Base-by-base conservation (phyloP, 2,113 vertebrate species). In the Leucosticte australis region DNA sequence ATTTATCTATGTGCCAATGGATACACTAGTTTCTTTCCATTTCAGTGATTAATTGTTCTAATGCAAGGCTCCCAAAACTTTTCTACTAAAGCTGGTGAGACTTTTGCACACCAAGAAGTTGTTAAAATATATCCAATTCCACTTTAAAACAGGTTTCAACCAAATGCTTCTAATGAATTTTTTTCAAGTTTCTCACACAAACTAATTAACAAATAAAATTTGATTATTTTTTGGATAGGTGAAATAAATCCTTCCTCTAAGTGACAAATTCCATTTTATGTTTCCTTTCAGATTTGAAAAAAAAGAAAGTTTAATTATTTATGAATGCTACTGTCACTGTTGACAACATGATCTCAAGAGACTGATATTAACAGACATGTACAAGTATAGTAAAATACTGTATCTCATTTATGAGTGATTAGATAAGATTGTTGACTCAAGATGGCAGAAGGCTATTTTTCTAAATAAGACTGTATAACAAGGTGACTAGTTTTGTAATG, bases 21-120 rank as follows among this genome's bases (percentile, higher is more conserved):
- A 89, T 89, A 53, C 44, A 24, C 53, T 62, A 75, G 44, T 71
- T 95, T 82, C 79, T 79, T 86, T 84, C 89, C 23, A 47, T 89
- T 94, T 84, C 78, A 59, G 81, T 95, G 93, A 97, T 92, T 94
- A 92, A 97, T 92, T 92, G 81, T 60, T 92, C 53, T 69, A 89
- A 87, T 19, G 37, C 15, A 82, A 82, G 79, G n/a, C 74, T 95
- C 46, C 74, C n/a, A 52, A 87, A 95, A 95, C 55, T 94, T 94
- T 90, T 90, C 23, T 57, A 39, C 14, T 47, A 35, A 23, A 80
- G 10, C 15, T 69, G 6, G 12, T 86, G 35, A 88, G 55, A 80
- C 42, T 90, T 95, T 46, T 88, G 18, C 8, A 28, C 28, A 44
- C 26, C 53, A 62, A 44, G 31, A 67, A n/a, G 23, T 26, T 85